phyloP scores from a whole-genome alignment of 2,797 vertebrate genomes.

The Cyprinella venusta region DNA sequence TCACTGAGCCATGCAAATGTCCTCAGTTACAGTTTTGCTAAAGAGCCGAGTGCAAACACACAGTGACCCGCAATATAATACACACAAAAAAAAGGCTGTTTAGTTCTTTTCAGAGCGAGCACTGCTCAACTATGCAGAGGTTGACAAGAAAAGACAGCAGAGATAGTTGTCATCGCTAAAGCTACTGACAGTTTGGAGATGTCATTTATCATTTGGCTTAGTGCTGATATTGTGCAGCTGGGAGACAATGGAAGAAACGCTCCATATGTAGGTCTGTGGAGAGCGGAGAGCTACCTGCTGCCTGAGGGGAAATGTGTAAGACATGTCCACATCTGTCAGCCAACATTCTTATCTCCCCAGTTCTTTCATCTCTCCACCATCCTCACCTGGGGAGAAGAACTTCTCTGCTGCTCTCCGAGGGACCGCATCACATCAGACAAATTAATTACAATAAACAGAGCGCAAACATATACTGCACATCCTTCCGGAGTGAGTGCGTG shows the following conservation, averaged over 20 bases:
- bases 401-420: slow-evolving; percentile 24
- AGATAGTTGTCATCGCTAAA: slow-evolving; percentile 58
- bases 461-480: background rate
- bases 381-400: slow-evolving; percentile 39
- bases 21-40: slow-evolving; percentile 50
- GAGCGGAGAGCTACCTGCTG: slow-evolving; percentile 58
- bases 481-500: background rate
- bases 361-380: slow-evolving; percentile 53
- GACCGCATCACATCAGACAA: slow-evolving; percentile 31
- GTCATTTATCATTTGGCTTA: slow-evolving; percentile 65
- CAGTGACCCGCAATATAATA: background rate
- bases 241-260: slow-evolving; percentile 48
- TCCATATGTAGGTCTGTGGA: slow-evolving; percentile 40
- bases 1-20: slow-evolving; percentile 64
- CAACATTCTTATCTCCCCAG: slow-evolving; percentile 59
- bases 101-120: slow-evolving; percentile 28
- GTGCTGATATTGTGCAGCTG: slow-evolving; percentile 53
- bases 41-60: slow-evolving; percentile 23
- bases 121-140: slow-evolving; percentile 45
- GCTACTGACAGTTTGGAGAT: slow-evolving; percentile 61
- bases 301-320: slow-evolving; percentile 61
- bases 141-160: slow-evolving; percentile 43
- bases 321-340: slow-evolving; percentile 64
- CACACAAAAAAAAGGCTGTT: slow-evolving; percentile 13
- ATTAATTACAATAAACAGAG: slow-evolving; percentile 30